A percentile compares a stretch with the other conserved stretches of the same genome.
Evolutionary conservation across 2,797 vertebrate species (phyloP).

Genomic region (Spea hammondii): DNA sequence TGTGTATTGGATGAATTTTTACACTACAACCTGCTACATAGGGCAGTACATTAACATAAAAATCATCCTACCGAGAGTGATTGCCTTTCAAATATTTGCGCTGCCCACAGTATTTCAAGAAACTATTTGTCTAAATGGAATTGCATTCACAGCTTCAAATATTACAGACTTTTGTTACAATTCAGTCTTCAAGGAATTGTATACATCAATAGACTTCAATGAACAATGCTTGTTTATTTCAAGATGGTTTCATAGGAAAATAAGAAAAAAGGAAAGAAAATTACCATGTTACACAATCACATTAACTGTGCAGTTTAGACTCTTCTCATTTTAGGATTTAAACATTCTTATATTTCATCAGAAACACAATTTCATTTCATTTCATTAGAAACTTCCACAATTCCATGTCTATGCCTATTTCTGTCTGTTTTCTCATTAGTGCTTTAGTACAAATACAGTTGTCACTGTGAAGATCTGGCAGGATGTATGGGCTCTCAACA

Average conservation of each 20-base stretch:
- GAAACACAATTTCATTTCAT: too few relatives aligned
- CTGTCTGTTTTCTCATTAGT: constrained; percentile 33
- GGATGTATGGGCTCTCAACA: constrained; percentile 12
- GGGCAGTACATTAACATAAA: too few relatives aligned
- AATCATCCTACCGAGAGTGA: too few relatives aligned
- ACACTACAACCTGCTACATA: too few relatives aligned
- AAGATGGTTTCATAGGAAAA: neutral
- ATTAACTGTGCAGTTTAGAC: neutral
- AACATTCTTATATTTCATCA: constrained; percentile 1
- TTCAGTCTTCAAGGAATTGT: neutral
- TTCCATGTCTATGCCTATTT: neutral
- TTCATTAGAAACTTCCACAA: neutral
- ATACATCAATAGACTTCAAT: constrained; percentile 17
- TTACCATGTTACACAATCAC: neutral
- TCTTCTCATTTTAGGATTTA: constrained; percentile 1
- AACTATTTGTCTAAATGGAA: neutral
- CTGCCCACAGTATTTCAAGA: too few relatives aligned
- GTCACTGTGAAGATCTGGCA: constrained; percentile 25
- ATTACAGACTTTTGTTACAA: constrained; percentile 9
- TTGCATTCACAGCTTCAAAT: neutral
- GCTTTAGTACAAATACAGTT: constrained; percentile 32
- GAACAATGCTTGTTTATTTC: neutral
- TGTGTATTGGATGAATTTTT: too few relatives aligned
- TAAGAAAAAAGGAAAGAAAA: neutral
- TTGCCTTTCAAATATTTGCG: too few relatives aligned